phyloP scores from a whole-genome alignment of 1,140 invertebrate genomes.

The Drosophila takahashii region DNA sequence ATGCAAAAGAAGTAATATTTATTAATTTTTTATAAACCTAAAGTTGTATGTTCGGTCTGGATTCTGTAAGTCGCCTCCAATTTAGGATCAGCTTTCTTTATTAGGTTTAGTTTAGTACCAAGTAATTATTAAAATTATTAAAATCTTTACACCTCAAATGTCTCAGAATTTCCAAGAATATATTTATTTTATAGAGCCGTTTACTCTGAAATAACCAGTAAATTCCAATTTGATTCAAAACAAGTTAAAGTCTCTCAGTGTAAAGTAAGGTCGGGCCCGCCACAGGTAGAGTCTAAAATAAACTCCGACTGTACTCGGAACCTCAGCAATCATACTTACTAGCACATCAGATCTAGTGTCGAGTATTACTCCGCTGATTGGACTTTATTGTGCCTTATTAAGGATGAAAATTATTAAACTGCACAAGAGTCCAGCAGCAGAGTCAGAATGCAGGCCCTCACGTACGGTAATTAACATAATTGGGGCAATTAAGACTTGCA shows the following conservation, averaged over 20 bases:
- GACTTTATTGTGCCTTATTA: slow-evolving; percentile 30
- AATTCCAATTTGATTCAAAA: too few species aligned
- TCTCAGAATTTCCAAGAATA: too few species aligned
- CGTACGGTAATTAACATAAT: slow-evolving; percentile 77
- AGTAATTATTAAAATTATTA: too few species aligned
- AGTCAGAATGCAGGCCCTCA: slow-evolving; percentile 30
- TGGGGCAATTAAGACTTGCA: slow-evolving; percentile 61
- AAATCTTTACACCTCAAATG: too few species aligned
- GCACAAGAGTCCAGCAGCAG: slow-evolving; percentile 8
- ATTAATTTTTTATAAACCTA: too few species aligned
- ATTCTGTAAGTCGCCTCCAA: too few species aligned
- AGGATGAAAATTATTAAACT: slow-evolving; percentile 46
- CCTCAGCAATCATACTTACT: neutral
- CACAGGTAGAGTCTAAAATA: neutral
- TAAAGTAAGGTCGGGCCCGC: neutral
- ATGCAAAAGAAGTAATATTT: too few species aligned
- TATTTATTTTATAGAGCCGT: too few species aligned
- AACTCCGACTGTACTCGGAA: neutral
- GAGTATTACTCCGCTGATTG: slow-evolving; percentile 13
- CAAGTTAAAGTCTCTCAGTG: neutral
- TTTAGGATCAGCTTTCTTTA: too few species aligned
- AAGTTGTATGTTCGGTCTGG: too few species aligned
- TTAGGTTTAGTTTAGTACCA: too few species aligned
- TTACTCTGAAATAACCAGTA: too few species aligned
- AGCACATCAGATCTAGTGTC: slow-evolving; percentile 4